Evolutionary conservation across 2,797 vertebrate species (phyloP).

Genomic region (Sardinella longiceps): DNA sequence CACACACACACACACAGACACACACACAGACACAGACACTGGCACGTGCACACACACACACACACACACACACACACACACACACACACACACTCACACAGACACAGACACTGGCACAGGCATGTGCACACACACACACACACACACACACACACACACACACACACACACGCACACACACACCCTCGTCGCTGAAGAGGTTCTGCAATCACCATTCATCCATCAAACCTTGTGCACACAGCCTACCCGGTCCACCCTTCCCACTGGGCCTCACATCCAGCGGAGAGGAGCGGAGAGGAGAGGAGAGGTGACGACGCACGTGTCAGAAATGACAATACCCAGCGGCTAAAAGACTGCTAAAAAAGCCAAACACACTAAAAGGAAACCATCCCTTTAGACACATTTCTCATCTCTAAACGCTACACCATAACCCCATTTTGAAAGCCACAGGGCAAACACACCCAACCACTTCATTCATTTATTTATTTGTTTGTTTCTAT

Average conservation of each 20-base stretch:
- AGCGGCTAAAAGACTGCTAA: neutral
- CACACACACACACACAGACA: constrained; percentile 1
- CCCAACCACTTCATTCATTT: neutral
- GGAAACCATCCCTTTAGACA: neutral
- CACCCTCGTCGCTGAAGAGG: neutral
- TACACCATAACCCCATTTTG: neutral
- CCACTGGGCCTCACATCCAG: neutral
- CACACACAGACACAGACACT: neutral
- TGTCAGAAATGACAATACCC: constrained; percentile 14
- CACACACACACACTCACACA: neutral
- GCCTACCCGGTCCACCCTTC: neutral
- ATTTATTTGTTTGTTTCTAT: neutral
- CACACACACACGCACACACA: neutral
- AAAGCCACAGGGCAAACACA: neutral
- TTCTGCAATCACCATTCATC: neutral
- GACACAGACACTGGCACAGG: neutral
- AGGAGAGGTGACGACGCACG: neutral
- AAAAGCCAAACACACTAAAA: neutral
- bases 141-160: neutral
- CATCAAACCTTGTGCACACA: neutral
- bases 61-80: constrained; percentile 18
- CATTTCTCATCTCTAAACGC: neutral
- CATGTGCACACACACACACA: neutral
- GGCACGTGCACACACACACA: neutral
- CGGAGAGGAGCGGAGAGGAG: too few relatives aligned